Base-by-base conservation (phyloP, 2,888 invertebrate genomes). In the Eristalis tenax region DNA sequence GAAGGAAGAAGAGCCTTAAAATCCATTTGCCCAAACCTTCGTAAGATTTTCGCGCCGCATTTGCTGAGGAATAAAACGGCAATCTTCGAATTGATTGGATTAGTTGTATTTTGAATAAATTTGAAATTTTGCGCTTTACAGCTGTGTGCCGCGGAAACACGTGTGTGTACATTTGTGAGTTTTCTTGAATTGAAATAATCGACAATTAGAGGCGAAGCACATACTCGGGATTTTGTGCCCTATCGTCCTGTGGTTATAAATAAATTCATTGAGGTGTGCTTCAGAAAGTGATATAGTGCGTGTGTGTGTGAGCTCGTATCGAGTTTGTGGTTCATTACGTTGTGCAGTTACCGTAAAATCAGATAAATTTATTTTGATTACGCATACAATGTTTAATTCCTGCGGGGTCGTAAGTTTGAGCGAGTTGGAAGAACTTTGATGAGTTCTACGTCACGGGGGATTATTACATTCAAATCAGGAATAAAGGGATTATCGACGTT, bases 51-150 rank as follows among this genome's bases (percentile, higher is more conserved):
- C 18, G 8, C 50, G 50, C 50, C 50, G 50, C 50, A 50, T 50
- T n/a, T 50, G 50, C 13, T n/a, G 69, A 63, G 38, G 63, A 70
- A 70, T 22, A 35, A 50, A 28, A 15, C 18, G 15, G 32, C 32
- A 32, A 63, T 6, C 63, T 28, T 32, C 13, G 26, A 70, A 69
- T 77, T 77, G 69, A 77, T 70, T 77, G 63, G 69, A 77, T 77
- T 77, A 63, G 8, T 38, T 70, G 38, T 26, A 28, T 64, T 26
- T 63, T 22, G 26, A 64, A 70, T 26, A 70, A 77, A 64, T 50
- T 77, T 35, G 8, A 50, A 63, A 69, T 23, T 70, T 77, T 10
- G 32, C 50, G 50, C 1, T 18, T 18, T 50, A 50, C n/a, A 50
- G 6, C 18, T 10, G 50, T 50, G 18, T 50, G 4, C 50, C 18